Base-by-base conservation (phyloP, 2,797 vertebrate genomes). In the Momotus momota region DNA sequence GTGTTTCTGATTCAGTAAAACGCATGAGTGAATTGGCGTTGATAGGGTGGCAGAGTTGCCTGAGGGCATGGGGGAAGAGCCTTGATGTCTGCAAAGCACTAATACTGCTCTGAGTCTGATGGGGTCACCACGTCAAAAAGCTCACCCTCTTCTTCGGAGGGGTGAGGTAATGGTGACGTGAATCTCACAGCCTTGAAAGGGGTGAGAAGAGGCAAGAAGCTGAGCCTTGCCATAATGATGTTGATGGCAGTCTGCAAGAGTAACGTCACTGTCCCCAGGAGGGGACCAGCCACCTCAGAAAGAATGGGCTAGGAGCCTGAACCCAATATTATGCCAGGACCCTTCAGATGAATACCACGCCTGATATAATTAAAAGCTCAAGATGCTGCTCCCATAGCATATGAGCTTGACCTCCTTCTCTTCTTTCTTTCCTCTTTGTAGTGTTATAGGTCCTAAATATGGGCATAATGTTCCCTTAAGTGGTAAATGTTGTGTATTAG, bases 131-230 rank as follows among this genome's bases (percentile, higher is more conserved):
- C 14, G 55, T 10, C 69, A 74, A 55, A 81, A 62, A 2, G 1
- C 8, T 0, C 0, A n/a, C 35, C 35, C 35, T 35, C 35, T 45
- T 29, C 46, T 57, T 77, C 2, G 0, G 27, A 82, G 46, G 20
- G 33, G 10, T 0, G 1, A 89, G 45, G n/a, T 65, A 41, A 14
- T 0, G 0, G 45, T 57, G 84, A 58, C 0, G 5, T 29, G 62
- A 29, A 17, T 49, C 12, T 75, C 23, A 9, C 9, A 27, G 80
- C 46, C 67, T 38, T 58, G 54, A 29, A 46, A 49, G 0, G 18
- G 54, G 17, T 49, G 58, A 61, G 45, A 57, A 31, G 1, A 5
- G 33, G 58, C 57, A 40, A 66, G 40, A 79, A 79, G 58, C 62
- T 74, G 86, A 78, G 54, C 51, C 23, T 40, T 60, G 94, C 64